Base-by-base conservation (phyloP, 2,888 invertebrate genomes). In the Stenurella melanura region DNA sequence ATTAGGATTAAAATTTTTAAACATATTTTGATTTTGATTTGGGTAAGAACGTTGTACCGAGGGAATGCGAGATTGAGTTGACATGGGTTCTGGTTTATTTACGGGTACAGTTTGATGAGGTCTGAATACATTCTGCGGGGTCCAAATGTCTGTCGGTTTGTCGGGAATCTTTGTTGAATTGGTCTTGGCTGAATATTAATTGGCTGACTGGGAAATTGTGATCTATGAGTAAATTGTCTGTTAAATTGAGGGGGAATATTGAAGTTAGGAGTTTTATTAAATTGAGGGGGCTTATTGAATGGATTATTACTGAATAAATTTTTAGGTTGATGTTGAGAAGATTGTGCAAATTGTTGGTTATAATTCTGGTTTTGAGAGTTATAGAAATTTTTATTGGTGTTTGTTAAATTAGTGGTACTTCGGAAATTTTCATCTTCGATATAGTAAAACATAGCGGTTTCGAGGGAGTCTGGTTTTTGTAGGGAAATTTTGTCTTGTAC, bases 191-290 rank as follows among this genome's bases (percentile, higher is more conserved):
- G 30, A 38, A 66, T 38, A 18, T 34, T 34, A 11, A 66, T 17
- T n/a, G 66, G 66, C n/a, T 66, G 66, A 66, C n/a, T 38, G 11
- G 66, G 66, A 66, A 66, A 66, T 66, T 12, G 18, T 38, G n/a
- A 34, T 18, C 18, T 17, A 2, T 34, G 38, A n/a, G 11, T n/a
- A n/a, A 15, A 66, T 66, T 66, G 38, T 18, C 19, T 57, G 10
- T 57, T 17, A 12, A 38, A 30, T 34, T 26, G 64, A 38, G 38
- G 38, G 38, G 38, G 21, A 26, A 26, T 26, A 26, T 26, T 26
- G 21, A 26, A 26, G 21, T 26, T 26, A 26, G 21, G 21, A 4
- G 1, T 26, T 26, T 26, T 26, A 26, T 26, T 26, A 7, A 34
- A 34, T 34, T 34, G 30, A 9, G 6, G 6, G 9, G 6, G 30